Evolutionary conservation across 2,113 vertebrate genomes (phyloP), one percentile per base, ranked within the genome.

Genomic region (Hiodon alosoides): DNA sequence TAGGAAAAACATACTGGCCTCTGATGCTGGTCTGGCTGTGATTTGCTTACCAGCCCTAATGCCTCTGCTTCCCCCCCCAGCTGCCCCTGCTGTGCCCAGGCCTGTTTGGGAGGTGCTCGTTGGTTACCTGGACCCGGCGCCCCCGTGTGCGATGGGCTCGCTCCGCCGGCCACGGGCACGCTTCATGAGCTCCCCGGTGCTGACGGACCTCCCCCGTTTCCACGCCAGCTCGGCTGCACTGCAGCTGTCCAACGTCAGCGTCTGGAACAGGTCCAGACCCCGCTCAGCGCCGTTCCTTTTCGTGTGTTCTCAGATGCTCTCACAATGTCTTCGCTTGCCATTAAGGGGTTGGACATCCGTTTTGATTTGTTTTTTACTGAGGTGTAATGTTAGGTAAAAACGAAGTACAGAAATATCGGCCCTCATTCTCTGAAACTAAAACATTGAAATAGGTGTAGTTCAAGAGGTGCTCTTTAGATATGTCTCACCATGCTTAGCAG

Each of bases 141-240:
- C 46, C 14, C 8, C 2, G 64, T n/a, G 64, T 6, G 46, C 10
- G 73, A 91, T 91, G 90, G 90, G 90, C 76, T 91, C 90, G 6
- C 85, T 89, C 72, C 87, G 89, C 16, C 87, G 88, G 5, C 87
- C 87, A 54, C 83, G 90, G 53, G 85, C 95, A 0, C 95, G 96
- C 10, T 98, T 98, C 83, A 96, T 98, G 96, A 98, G 96, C 83
- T 98, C 96, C 7, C 96, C 96, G 0, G 95, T 96, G 10, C 92
- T 98, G 79, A 96, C 94, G 0, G 96, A 98, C 74, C 88, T 98
- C 58, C 94, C 94, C 0, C 90, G 95, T 0, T 93, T 94, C 83
- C 89, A 75, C 8, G 73, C 73, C 65, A 75, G 54, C 14, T 3
- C 54, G 3, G 13, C 73, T 0, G 8, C 85, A 0, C 70, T 94